Base-by-base conservation (phyloP, 2,888 invertebrate species). In the Lacanobia wlatinum region DNA sequence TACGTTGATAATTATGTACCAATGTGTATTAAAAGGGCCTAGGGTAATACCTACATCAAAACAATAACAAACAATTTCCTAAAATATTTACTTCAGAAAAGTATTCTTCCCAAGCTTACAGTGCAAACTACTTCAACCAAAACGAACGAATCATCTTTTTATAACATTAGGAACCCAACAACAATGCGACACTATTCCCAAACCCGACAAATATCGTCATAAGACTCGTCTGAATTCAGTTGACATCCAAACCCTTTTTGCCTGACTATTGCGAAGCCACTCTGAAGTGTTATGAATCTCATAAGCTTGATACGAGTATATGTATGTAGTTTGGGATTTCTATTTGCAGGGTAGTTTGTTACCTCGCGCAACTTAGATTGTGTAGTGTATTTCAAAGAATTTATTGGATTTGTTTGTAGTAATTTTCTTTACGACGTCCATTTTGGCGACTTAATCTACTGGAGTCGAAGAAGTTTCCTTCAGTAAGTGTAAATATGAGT, bases 191-290 rank as follows among this genome's bases (percentile, higher is more conserved):
- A 70, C 48, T 43, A 43, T 61, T 67, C 56, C 40, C 14, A 67
- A 78, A 73, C 53, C 69, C 69, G 14, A 52, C 75, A 75, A 77
- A 78, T 78, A 23, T 59, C 62, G 72, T 75, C 79, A 74, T 83
- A 79, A 84, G 80, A 78, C 84, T 78, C 76, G 74, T 76, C 72
- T 65, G 74, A 78, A 84, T 81, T 81, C 82, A 73, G 64, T 75
- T 62, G 60, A 75, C 80, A 71, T 10, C 23, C 68, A 75, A 74
- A 83, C 65, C 81, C 80, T 81, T 82, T 82, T 79, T 56, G 40
- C 66, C 46, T 60, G 52, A 61, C 55, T 28, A 18, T 46, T 50
- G 55, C 12, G 14, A 38, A 55, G 23, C 28, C 72, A 16, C 23
- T 43, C 63, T 50, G 62, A 59, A 43, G n/a, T 21, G 23, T 55